Conservation (phyloP, 2,888 invertebrate species). For the Clistopyga incitator region DNA sequence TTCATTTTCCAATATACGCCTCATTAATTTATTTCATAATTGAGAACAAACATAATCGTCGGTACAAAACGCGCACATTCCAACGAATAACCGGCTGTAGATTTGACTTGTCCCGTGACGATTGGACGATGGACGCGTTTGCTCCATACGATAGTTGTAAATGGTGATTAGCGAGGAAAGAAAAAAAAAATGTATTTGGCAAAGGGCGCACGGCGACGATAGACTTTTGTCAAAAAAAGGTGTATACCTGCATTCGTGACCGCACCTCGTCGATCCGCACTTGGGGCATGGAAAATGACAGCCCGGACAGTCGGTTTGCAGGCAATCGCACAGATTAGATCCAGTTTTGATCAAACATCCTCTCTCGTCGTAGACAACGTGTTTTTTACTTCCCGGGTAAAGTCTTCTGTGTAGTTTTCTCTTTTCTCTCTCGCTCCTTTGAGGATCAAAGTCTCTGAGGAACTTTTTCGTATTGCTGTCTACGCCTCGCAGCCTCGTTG, state of each 20-base stretch:
- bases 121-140: too few species aligned
- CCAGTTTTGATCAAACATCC: conserved; percentile 88
- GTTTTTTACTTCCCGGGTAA: conserved; percentile 85
- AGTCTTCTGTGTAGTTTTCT: conserved; percentile 90
- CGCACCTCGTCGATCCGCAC: conserved; percentile 91
- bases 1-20: too few species aligned
- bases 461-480: conserved; percentile 80
- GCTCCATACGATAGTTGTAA: too few species aligned
- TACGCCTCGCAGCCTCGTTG: conserved; percentile 71
- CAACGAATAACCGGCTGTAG: too few species aligned
- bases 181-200: not conserved
- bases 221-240: conserved; percentile 4
- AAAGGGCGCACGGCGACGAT: too few species aligned
- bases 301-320: conserved; percentile 91
- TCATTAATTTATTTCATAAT: too few species aligned
- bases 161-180: too few species aligned
- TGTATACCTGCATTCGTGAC: conserved; percentile 90
- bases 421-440: conserved; percentile 91
- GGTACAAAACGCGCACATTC: too few species aligned
- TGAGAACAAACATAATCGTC: too few species aligned
- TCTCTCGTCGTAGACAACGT: conserved; percentile 89
- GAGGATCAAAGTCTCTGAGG: conserved; percentile 89
- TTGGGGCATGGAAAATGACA: conserved; percentile 93
- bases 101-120: too few species aligned
- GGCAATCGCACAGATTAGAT: conserved; percentile 93